Evolutionary conservation across 2,888 invertebrate genomes (phyloP), one percentile per base, ranked within the genome.

Genomic region (Allophyes oxyacanthae): DNA sequence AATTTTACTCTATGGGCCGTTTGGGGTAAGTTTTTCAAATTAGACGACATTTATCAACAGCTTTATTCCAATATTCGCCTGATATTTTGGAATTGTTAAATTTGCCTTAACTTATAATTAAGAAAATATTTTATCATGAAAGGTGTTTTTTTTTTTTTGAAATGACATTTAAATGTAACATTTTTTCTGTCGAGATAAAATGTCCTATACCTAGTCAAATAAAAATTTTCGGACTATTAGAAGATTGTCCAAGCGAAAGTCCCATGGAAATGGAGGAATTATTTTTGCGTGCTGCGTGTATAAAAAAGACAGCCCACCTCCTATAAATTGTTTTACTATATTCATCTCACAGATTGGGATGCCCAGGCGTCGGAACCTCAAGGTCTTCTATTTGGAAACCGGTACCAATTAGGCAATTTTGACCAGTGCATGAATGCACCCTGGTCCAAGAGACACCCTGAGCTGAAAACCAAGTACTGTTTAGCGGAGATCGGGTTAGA

Each of bases 341-440:
- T 28, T 8, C 28, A 28, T 8, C 37, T 86, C 75, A 52, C 78
- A 96, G 96, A 95, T 89, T 95, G 95, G 95, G 96, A 96, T 71
- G 89, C 96, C 0, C 94, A 95, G 30, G 92, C 95, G 0, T 95
- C 95, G 55, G 92, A 94, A 42, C 91, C 95, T 0, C 88, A 92
- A 44, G 95, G 95, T 0, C 82, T 95, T 9, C 80, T 95, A 0
- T 92, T 94, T 37, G 96, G 95, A 0, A 95, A 92, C 73, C 85
- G 90, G 0, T 95, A 91, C 72, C 95, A 96, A 66, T 85, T 95
- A 59, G 96, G 96, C 0, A 94, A 95, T 80, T 96, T 94, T 72
- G 95, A 95, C 68, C 95, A 96, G 77, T 96, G 96, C 66, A 80
- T 92, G 76, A 78, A 83, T 9, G 74, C 88, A 0, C 91, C 92